These are phyloP conservation scores for Mesorhabditis belari DNA, from an alignment of 2,888 invertebrate species.

Conservation along the genomic window DNA sequence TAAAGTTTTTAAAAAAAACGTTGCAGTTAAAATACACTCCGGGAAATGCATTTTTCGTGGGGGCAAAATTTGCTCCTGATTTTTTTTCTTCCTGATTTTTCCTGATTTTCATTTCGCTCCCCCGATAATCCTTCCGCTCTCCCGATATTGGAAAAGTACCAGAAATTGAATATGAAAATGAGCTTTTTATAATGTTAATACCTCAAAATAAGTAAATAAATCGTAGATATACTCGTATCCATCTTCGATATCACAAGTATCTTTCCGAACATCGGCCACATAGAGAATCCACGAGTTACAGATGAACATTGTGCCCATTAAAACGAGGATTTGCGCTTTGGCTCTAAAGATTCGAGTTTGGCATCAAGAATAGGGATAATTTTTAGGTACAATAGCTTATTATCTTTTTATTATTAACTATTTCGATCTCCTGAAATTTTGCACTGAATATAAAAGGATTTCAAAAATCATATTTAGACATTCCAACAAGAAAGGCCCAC, in stretches of 20 bases:
- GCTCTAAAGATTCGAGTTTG: constrained; percentile 26
- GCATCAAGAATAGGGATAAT: background rate
- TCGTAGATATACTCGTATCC: constrained; percentile 37
- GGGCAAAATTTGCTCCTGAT: no score
- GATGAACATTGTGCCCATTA: constrained; percentile 33
- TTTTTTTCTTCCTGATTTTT: no score
- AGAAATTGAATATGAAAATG: no score
- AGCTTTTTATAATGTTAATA: background rate
- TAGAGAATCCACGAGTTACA: constrained; percentile 46
- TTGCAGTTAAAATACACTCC: no score
- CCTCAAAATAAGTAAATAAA: constrained; percentile 29
- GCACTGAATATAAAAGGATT: background rate
- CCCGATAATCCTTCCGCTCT: no score
- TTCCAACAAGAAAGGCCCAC: no score
- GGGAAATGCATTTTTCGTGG: no score
- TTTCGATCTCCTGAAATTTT: no score
- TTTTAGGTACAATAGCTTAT: background rate
- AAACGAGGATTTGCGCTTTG: constrained; percentile 27
- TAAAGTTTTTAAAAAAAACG: no score
- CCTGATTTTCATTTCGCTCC: no score
- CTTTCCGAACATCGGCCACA: constrained; percentile 35
- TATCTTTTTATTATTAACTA: background rate
- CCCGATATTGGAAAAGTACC: no score
- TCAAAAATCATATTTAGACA: no score
- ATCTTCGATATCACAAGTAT: constrained; percentile 39